Conservation (phyloP, 2,113 vertebrate genomes). For the Bothrops jararaca region DNA sequence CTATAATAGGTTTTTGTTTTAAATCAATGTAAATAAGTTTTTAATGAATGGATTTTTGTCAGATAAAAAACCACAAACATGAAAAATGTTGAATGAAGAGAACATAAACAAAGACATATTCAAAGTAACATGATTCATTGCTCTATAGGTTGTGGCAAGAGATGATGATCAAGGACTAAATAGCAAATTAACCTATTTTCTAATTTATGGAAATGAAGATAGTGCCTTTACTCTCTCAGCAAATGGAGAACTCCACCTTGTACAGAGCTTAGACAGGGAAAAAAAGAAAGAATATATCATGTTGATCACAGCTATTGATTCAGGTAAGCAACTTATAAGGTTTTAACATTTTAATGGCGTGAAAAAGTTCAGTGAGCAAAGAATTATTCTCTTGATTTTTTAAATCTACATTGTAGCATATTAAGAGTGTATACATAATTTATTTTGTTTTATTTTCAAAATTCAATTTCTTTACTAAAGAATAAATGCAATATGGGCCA, state of each 20-base stretch:
- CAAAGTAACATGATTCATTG: neutral
- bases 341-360: neutral
- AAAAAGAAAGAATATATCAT: constrained; percentile 77
- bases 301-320: constrained; percentile 84
- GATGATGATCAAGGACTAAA: constrained; percentile 90
- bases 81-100: neutral
- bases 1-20: neutral
- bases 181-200: constrained; percentile 83
- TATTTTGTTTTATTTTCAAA: neutral
- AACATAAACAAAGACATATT: neutral
- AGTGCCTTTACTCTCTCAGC: constrained; percentile 82
- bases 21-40: neutral
- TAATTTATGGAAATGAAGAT: constrained; percentile 81
- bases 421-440: neutral
- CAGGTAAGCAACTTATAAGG: constrained; percentile 70
- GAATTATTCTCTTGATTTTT: neutral
- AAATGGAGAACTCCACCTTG: constrained; percentile 83
- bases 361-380: neutral
- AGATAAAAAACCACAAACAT: neutral
- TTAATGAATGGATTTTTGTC: neutral
- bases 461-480: neutral
- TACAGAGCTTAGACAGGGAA: constrained; percentile 86
- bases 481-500: neutral
- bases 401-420: neutral
- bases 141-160: constrained; percentile 85